These are phyloP conservation scores for Spodoptera frugiperda DNA, from an alignment of 1,140 invertebrate species.

Conservation along the genomic window DNA sequence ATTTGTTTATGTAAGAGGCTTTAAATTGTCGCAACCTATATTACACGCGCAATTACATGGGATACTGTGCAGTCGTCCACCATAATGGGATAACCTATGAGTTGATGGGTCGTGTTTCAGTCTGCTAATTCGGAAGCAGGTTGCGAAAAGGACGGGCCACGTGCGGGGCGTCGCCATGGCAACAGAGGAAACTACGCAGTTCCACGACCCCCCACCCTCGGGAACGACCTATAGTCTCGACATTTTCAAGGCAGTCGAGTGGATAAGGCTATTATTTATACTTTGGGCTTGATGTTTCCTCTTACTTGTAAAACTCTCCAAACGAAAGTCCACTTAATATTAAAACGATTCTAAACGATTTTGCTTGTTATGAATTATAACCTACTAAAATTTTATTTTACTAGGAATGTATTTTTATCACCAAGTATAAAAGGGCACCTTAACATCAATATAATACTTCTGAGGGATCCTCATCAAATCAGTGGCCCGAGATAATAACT, in stretches of 20 bases:
- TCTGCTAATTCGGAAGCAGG: constrained; percentile 67
- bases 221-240: constrained; percentile 51
- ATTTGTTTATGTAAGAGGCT: constrained; percentile 23
- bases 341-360: too few relatives aligned
- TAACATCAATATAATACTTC: constrained; percentile 34
- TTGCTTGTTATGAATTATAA: too few relatives aligned
- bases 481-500: constrained; percentile 77
- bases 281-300: constrained; percentile 11
- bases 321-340: background rate
- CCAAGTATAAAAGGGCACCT: background rate
- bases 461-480: constrained; percentile 69
- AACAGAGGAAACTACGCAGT: constrained; percentile 82
- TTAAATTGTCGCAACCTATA: constrained; percentile 47
- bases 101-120: constrained; percentile 62
- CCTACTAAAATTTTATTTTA: too few relatives aligned
- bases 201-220: constrained; percentile 63
- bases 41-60: constrained; percentile 63
- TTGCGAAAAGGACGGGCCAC: constrained; percentile 66
- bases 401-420: constrained; percentile 12
- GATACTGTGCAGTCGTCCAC: constrained; percentile 58
- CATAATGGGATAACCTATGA: constrained; percentile 62
- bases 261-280: constrained; percentile 50
- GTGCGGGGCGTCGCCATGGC: constrained; percentile 80
- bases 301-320: background rate
- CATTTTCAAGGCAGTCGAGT: constrained; percentile 51